Percentiles rank a stretch among this genome's conserved stretches.
Conservation (phyloP, 2,113 vertebrate genomes). For the Oreochromis spilurus region DNA sequence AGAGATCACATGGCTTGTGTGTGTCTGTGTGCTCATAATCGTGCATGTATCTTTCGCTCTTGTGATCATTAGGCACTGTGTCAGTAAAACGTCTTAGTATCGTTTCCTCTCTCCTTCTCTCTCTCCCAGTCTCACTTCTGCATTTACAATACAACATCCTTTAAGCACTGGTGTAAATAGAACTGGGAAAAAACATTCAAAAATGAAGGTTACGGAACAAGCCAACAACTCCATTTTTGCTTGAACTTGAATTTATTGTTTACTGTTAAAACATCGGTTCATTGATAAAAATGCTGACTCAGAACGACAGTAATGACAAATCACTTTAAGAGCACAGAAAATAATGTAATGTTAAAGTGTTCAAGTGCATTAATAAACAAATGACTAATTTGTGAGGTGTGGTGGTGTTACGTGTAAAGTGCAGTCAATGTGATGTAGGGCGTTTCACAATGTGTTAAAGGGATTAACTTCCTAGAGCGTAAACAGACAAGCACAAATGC, state of each 20-base stretch:
- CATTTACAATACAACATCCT: conserved; percentile 56
- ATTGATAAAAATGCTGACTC: background rate
- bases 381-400: background rate
- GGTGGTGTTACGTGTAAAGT: background rate
- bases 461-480: background rate
- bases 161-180: conserved; percentile 42
- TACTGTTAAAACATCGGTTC: background rate
- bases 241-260: background rate
- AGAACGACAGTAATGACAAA: background rate
- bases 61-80: conserved; percentile 53
- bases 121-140: conserved; percentile 68
- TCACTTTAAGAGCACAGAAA: background rate
- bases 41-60: conserved; percentile 29
- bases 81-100: conserved; percentile 56
- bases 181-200: conserved; percentile 28
- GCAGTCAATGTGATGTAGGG: background rate
- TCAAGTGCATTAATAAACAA: background rate
- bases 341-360: background rate
- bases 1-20: conserved; percentile 48
- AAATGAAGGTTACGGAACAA: background rate
- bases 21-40: background rate
- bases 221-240: background rate
- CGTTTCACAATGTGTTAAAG: background rate
- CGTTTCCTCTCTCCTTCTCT: conserved; percentile 66
- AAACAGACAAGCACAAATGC: background rate